These are phyloP conservation scores for Macrobrachium nipponense DNA, from an alignment of 1,140 invertebrate species.

Conservation along the genomic window DNA sequence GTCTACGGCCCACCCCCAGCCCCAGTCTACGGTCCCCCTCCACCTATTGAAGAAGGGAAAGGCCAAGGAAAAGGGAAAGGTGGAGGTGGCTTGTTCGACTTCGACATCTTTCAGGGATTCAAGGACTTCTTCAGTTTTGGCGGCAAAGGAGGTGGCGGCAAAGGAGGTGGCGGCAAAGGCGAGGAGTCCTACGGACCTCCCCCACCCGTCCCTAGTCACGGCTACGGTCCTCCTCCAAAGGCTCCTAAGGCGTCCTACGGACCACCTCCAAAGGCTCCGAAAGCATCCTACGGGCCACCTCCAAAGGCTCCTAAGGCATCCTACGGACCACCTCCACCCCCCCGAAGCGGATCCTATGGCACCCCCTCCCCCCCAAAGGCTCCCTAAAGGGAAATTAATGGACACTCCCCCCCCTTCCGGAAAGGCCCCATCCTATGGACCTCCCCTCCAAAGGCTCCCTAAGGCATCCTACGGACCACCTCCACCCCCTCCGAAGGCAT, in stretches of 20 bases:
- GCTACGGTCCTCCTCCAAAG: background rate
- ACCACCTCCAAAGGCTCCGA: background rate
- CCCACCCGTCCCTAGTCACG: background rate
- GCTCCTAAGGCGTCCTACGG: background rate
- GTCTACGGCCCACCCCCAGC: background rate
- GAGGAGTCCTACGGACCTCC: background rate
- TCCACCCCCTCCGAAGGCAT: background rate
- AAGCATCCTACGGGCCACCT: slow-evolving; percentile 11
- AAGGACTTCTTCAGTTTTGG: slow-evolving; percentile 11
- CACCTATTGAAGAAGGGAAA: background rate
- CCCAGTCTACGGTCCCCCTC: background rate
- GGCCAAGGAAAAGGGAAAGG: slow-evolving; percentile 3
- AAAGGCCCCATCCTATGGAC: background rate
- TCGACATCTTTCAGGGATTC: slow-evolving; percentile 22
- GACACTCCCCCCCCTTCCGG: no score
- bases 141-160: slow-evolving; percentile 25
- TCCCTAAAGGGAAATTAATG: no score
- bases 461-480: background rate
- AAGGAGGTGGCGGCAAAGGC: background rate
- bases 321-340: background rate
- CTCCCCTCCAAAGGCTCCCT: background rate
- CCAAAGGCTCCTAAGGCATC: background rate
- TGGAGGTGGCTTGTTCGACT: background rate
- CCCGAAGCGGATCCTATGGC: no score
- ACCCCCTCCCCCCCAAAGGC: no score